Conservation (phyloP, 2,797 vertebrate genomes). For the Kryptopterus vitreolus region DNA sequence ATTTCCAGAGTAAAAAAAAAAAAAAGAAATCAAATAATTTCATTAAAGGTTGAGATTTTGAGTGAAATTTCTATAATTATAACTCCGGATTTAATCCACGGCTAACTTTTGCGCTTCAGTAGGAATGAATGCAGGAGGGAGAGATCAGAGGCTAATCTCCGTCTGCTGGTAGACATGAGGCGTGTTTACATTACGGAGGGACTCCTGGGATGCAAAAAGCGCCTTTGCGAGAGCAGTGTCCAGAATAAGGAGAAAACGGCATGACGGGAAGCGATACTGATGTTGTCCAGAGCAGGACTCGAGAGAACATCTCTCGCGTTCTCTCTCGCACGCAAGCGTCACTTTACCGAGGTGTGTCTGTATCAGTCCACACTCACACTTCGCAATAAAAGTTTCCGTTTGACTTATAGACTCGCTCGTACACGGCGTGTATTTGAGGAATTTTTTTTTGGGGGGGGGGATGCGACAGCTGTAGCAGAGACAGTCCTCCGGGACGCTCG, state of each 20-base stretch:
- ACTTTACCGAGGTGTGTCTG: too few species aligned
- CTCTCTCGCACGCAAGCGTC: background rate
- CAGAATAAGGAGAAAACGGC: constrained; percentile 33
- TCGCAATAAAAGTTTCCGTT: background rate
- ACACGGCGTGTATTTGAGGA: background rate
- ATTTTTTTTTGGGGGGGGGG: background rate
- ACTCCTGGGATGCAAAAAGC: constrained; percentile 41
- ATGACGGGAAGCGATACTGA: constrained; percentile 49
- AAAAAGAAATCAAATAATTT: too few species aligned
- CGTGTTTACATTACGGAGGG: constrained; percentile 47
- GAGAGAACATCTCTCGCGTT: constrained; percentile 10
- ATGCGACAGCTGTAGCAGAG: background rate
- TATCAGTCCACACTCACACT: constrained; percentile 2
- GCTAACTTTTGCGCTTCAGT: too few species aligned
- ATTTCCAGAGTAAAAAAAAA: too few species aligned
- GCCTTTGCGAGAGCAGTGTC: constrained; percentile 16
- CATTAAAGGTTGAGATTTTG: too few species aligned
- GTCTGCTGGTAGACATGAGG: constrained; percentile 20
- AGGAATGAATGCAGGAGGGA: background rate
- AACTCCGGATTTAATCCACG: too few species aligned
- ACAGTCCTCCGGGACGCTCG: background rate
- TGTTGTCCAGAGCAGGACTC: constrained; percentile 50
- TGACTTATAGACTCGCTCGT: background rate
- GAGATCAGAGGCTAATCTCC: constrained; percentile 18
- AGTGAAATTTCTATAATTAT: too few species aligned